phyloP scores from a whole-genome alignment of 2,113 vertebrate genomes.

The Rhea pennata region DNA sequence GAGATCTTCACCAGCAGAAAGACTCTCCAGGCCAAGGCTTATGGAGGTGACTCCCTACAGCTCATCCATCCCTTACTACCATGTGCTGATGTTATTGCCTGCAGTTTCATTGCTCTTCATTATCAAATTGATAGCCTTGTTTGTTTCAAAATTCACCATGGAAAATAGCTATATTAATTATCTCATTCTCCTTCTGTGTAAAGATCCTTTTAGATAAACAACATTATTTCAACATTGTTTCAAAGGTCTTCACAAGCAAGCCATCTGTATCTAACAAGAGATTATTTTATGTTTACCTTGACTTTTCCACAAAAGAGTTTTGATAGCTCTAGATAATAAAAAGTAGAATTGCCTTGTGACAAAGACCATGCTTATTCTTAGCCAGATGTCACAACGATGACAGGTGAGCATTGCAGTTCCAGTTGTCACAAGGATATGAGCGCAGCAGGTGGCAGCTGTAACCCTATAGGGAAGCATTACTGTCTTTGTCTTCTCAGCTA shows the following conservation, averaged over 20 bases:
- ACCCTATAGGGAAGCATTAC: not conserved
- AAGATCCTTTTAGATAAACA: not conserved
- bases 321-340: not conserved
- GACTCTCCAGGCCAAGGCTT: too few relatives aligned
- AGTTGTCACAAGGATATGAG: not conserved
- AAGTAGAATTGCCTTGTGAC: not conserved
- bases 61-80: not conserved
- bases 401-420: not conserved
- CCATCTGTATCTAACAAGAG: not conserved
- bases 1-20: not conserved
- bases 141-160: not conserved
- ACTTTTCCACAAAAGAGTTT: not conserved
- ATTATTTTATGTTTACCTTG: not conserved
- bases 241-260: not conserved
- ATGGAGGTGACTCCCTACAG: not conserved
- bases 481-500: constrained; percentile 36
- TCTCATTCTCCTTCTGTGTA: not conserved
- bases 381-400: not conserved
- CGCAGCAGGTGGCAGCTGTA: constrained; percentile 37
- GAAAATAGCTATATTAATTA: not conserved
- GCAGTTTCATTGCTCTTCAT: not conserved
- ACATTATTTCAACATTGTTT: not conserved
- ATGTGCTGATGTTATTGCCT: not conserved
- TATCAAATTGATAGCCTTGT: not conserved
- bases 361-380: not conserved